Base-by-base conservation (phyloP, 2,888 invertebrate genomes). In the Nemotelus nigrinus region DNA sequence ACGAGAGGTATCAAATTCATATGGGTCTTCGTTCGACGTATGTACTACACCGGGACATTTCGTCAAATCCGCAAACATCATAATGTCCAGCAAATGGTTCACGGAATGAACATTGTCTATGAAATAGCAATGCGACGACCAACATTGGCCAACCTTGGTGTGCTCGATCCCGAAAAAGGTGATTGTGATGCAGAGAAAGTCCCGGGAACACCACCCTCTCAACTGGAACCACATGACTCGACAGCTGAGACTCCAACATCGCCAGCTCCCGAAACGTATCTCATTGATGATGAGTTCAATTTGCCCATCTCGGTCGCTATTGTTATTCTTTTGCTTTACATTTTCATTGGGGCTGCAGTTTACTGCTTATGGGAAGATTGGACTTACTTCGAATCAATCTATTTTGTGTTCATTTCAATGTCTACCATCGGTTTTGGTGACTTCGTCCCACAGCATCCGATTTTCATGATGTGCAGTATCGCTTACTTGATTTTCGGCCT, bases 341-440 rank as follows among this genome's bases (percentile, higher is more conserved):
- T 98, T 64, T 90, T 97, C 78, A 86, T 94, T 25, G 98, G 98
- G 0, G 96, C 96, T 0, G 89, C 92, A 1, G 91, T 94, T 0
- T 98, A 94, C 83, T 91, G 90, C 53, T 84, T 91, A 25, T 92
- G 93, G 90, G 95, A 95, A 86, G 88, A 90, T 0, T 99, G 98
- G 98, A 90, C 90, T n/a, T 95, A 96, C 86, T 94, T 97, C 83
- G 95, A 96, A 79, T 93, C 98, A 0, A 96, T 99, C 85, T 99
- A 99, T 87, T 99, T 98, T 85, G 96, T 98, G 3, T 98, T 98
- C 85, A 95, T 98, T 82, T 97, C 97, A 0, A 95, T 98, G 92
- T 96, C 96, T 1, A 99, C 98, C 0, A 97, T 99, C 78, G 98
- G 98, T n/a, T 95, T 98, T 82, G 97, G 97, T 2, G 97, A 98